Conservation (phyloP, 2,113 vertebrate genomes). For the Gulo gulo region DNA sequence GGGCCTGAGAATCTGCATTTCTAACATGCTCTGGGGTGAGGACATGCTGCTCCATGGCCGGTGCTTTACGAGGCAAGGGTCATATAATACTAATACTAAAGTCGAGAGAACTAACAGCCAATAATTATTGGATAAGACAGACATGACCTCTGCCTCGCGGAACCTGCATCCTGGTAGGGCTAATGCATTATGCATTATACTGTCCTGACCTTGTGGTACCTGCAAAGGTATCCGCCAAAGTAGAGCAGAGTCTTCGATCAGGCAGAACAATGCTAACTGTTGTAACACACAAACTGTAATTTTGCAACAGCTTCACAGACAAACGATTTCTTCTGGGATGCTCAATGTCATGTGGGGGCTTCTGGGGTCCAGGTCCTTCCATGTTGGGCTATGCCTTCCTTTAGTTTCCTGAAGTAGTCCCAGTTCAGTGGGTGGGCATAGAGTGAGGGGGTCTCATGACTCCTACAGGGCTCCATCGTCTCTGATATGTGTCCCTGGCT, state of each 20-base stretch:
- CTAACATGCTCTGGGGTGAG: not conserved
- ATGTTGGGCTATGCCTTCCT: too few relatives aligned
- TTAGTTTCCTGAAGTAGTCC: not conserved
- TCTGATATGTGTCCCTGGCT: not conserved
- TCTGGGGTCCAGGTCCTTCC: not conserved
- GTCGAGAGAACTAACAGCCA: not conserved
- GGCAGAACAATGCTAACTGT: not conserved
- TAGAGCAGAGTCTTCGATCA: not conserved
- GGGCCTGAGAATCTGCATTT: not conserved
- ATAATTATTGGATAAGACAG: not conserved
- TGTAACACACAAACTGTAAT: not conserved
- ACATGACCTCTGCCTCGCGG: accelerated
- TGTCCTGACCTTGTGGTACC: not conserved
- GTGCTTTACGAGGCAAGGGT: not conserved
- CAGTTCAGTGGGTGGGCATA: not conserved
- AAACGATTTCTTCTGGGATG: not conserved
- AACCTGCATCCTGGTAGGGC: too few relatives aligned
- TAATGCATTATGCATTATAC: not conserved
- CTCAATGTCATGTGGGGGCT: not conserved
- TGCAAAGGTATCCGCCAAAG: not conserved
- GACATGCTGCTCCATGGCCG: not conserved
- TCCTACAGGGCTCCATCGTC: not conserved
- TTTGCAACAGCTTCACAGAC: not conserved
- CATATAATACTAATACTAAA: not conserved
- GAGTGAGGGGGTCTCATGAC: not conserved